Conservation (phyloP, 2,797 vertebrate species). For the Rhadinocentrus ornatus region DNA sequence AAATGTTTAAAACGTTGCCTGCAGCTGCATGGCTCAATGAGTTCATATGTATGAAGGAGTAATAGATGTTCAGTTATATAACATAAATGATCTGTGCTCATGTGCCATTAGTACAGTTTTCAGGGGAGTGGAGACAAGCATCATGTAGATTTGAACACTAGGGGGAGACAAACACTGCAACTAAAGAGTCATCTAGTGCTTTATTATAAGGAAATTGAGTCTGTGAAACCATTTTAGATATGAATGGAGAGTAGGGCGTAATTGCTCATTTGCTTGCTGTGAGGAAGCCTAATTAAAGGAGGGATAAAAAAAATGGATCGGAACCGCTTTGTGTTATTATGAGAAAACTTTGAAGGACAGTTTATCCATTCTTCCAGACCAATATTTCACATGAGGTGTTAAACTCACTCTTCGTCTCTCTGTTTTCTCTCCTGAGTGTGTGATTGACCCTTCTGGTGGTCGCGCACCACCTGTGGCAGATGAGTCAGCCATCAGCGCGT, state of each 20-base stretch:
- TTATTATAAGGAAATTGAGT: constrained; percentile 8
- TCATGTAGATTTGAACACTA: constrained; percentile 32
- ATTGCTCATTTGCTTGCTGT: background rate
- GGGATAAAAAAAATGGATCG: background rate
- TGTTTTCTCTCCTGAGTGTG: background rate
- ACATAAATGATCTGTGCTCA: constrained; percentile 37
- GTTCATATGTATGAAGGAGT: constrained; percentile 16
- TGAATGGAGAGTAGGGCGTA: background rate
- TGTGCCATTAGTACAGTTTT: constrained; percentile 12
- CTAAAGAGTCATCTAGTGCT: background rate
- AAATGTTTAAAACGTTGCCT: constrained; percentile 1
- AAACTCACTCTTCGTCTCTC: background rate
- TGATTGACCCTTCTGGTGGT: constrained; percentile 28
- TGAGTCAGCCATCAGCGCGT: constrained; percentile 50
- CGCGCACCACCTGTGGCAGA: constrained; percentile 68
- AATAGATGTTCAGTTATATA: constrained; percentile 40
- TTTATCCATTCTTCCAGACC: background rate
- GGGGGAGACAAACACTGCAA: constrained; percentile 76
- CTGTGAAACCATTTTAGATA: constrained; percentile 41
- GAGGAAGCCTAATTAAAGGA: background rate
- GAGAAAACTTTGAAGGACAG: background rate
- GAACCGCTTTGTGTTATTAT: background rate
- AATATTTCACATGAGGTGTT: background rate
- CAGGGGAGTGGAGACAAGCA: background rate
- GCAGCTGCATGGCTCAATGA: background rate